Conservation (phyloP, 2,113 vertebrate species). For the Catharus fuscescens region DNA sequence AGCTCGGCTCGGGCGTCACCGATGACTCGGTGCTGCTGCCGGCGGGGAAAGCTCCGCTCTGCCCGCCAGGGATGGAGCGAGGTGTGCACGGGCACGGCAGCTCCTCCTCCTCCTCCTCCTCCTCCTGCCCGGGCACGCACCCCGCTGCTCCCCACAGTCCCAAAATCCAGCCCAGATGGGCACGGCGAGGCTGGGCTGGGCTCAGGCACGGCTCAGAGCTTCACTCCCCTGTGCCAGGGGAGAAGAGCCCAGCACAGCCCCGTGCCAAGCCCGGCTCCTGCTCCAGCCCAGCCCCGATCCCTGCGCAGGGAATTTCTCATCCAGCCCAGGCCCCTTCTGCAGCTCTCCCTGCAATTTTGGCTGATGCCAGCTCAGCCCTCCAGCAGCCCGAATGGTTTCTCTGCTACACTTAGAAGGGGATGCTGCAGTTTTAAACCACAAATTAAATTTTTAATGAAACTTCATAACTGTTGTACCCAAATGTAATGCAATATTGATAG, state of each 20-base stretch:
- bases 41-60: background rate
- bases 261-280: rapidly evolving
- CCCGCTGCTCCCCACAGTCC: too few species aligned
- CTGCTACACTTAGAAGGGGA: constrained; percentile 62
- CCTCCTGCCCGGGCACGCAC: rapidly evolving
- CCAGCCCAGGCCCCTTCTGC: background rate
- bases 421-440: constrained; percentile 74
- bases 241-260: rapidly evolving
- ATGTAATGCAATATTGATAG: constrained; percentile 77
- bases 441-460: constrained; percentile 83
- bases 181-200: rapidly evolving
- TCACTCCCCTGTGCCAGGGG: rapidly evolving
- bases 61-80: background rate
- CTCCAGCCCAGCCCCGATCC: background rate
- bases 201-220: background rate
- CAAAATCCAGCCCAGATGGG: rapidly evolving
- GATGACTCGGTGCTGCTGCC: background rate
- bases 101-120: too few species aligned
- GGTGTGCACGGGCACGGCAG: background rate
- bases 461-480: constrained; percentile 70
- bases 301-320: rapidly evolving
- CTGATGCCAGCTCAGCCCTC: background rate
- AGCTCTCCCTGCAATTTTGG: background rate
- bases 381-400: background rate
- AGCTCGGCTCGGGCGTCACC: background rate